Percentiles rank a stretch among this genome's conserved stretches.
Evolutionary conservation across 1,140 invertebrate genomes (phyloP).

Genomic region (Eupeodes corollae): DNA sequence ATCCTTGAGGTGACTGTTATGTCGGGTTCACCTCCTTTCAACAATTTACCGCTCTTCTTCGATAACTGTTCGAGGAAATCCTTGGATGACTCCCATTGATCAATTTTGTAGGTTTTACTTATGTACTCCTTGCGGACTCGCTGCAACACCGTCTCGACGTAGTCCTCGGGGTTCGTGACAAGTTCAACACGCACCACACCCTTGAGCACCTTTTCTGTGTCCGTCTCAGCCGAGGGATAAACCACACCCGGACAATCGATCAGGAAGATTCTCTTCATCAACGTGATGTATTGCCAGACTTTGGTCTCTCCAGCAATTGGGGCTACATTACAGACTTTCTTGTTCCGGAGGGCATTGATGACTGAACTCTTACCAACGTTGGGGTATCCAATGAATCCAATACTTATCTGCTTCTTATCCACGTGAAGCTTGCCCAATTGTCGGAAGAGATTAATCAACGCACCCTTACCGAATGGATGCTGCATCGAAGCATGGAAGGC

Average conservation of each 20-base stretch:
- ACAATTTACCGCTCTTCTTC: constrained; percentile 70
- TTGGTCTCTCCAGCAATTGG: constrained; percentile 99
- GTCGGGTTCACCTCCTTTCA: constrained; percentile 95
- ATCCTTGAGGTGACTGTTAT: constrained; percentile 78
- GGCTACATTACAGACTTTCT: constrained; percentile 96
- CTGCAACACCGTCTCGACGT: constrained; percentile 75
- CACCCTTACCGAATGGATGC: constrained; percentile 97
- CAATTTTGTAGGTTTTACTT: constrained; percentile 80
- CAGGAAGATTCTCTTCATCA: constrained; percentile 94
- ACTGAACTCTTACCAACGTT: constrained; percentile 98
- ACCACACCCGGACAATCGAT: constrained; percentile 99
- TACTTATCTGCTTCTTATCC: constrained; percentile 97
- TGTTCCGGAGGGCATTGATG: constrained; percentile 89
- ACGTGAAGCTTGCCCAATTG: constrained; percentile 93
- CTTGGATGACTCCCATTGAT: constrained; percentile 61
- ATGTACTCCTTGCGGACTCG: constrained; percentile 86
- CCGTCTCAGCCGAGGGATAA: constrained; percentile 83
- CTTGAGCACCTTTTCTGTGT: constrained; percentile 93
- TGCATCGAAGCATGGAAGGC: constrained; percentile 97
- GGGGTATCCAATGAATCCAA: constrained; percentile 98
- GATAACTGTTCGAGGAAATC: constrained; percentile 93
- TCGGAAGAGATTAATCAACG: constrained; percentile 88
- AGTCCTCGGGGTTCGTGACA: constrained; percentile 88
- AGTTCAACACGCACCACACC: constrained; percentile 92
- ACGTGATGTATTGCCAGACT: constrained; percentile 98